Evolutionary conservation across 2,797 vertebrate genomes (phyloP).

Genomic region (Tenualosa ilisha): DNA sequence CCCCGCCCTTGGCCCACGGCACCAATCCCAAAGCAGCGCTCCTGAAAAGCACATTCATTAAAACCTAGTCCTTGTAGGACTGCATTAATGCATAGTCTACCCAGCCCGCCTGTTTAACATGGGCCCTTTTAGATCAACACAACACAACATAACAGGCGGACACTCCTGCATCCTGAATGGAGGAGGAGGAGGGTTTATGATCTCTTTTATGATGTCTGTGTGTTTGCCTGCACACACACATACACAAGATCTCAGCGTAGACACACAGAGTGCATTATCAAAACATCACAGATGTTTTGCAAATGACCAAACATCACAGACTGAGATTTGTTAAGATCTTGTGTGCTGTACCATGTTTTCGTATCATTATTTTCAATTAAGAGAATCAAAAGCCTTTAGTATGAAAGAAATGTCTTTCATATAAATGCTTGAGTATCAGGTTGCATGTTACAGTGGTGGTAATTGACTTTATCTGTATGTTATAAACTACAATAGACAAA

Average conservation of each 20-base stretch:
- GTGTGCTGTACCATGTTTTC: not conserved
- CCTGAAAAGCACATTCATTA: conserved; percentile 55
- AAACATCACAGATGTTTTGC: not conserved
- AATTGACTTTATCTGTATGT: not conserved
- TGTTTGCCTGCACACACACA: not conserved
- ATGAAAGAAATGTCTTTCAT: not conserved
- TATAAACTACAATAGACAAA: not conserved
- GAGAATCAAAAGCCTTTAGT: not conserved
- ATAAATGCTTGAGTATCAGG: not conserved
- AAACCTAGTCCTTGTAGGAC: conserved; percentile 57
- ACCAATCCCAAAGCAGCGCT: conserved; percentile 60
- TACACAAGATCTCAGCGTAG: not conserved
- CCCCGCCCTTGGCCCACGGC: conserved; percentile 27
- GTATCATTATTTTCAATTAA: not conserved
- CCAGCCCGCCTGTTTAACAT: conserved; percentile 36
- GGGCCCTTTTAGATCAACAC: conserved; percentile 51
- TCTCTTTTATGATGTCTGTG: conserved; percentile 11
- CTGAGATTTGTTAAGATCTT: not conserved
- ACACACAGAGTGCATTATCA: not conserved
- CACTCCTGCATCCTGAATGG: not conserved
- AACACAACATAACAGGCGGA: conserved; percentile 27
- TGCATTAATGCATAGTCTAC: conserved; percentile 41
- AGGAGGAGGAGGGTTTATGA: not conserved
- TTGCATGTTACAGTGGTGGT: not conserved
- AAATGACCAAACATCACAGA: not conserved